Evolutionary conservation across 2,113 vertebrate species (phyloP).

Genomic region (Tyto alba): DNA sequence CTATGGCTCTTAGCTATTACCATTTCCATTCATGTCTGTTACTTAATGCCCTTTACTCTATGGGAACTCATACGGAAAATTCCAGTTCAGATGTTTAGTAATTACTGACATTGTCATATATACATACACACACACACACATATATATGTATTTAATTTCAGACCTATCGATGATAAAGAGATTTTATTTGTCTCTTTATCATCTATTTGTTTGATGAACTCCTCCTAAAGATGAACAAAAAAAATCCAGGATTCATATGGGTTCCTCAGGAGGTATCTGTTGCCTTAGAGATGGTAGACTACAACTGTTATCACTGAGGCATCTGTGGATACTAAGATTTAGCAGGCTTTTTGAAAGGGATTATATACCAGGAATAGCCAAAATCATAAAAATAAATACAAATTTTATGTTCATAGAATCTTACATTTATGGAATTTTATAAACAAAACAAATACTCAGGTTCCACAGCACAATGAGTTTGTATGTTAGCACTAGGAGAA

Average conservation of each 20-base stretch:
- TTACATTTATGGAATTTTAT: not conserved
- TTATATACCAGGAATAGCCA: not conserved
- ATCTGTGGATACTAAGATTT: not conserved
- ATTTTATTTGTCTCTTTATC: not conserved
- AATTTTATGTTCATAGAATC: not conserved
- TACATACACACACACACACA: not conserved
- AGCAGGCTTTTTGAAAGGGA: not conserved
- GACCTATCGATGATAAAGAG: not conserved
- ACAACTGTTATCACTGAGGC: not conserved
- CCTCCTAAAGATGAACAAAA: not conserved
- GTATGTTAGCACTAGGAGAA: not conserved
- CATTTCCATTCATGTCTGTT: not conserved
- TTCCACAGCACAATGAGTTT: not conserved
- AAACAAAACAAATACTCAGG: not conserved
- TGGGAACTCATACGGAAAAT: not conserved
- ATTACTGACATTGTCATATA: not conserved
- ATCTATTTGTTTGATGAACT: not conserved
- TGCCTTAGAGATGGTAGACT: not conserved
- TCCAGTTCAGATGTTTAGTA: not conserved
- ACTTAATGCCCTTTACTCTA: not conserved
- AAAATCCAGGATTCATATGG: not conserved
- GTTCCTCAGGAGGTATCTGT: not conserved
- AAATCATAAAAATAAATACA: not conserved
- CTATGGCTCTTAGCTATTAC: not conserved
- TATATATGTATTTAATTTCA: not conserved